Evolutionary conservation across 2,113 vertebrate species (phyloP), one percentile per base, ranked within the genome.

Genomic region (Larimichthys crocea): DNA sequence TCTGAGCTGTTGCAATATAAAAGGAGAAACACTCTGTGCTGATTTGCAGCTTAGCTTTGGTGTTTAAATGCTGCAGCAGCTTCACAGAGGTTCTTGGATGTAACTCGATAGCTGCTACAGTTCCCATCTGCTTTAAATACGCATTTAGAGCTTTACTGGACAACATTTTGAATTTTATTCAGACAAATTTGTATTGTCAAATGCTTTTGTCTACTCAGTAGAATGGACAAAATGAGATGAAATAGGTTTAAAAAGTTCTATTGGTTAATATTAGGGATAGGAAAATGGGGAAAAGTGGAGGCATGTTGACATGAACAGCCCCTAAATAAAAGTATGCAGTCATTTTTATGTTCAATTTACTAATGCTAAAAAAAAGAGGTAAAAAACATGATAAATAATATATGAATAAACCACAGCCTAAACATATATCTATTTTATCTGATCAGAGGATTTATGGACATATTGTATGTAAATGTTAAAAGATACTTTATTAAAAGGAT

Each of bases 361-460:
- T 57, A 35, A 86, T 52, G 16, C 49, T 26, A 53, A 57, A 53
- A 66, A 62, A 60, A 63, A 24, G 14, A 26, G 10, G 35, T 16
- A 44, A 17, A 74, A 26, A 75, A 62, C 17, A 71, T 60, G 26
- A 79, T 5, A 70, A 29, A 79, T 5, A 29, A n/a, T 52, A 71
- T 82, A 82, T 61, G 1, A 17, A 63, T 74, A 74, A 76, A 72
- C 74, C 7, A 29, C 20, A 80, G 22, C 50, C 35, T 68, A 62
- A 74, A 80, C 52, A 75, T 76, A 80, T 77, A 85, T 80, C 15
- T 89, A 91, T 91, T 87, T 92, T 87, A 80, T 85, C 72, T 87
- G 74, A 85, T 82, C 22, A 56, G 64, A 78, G 60, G 44, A 59
- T 86, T 80, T 85, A 89, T 76, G 73, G 69, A 85, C 20, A 44